Evolutionary conservation across 2,888 invertebrate species (phyloP).

Genomic region (Eupithecia vulgata): DNA sequence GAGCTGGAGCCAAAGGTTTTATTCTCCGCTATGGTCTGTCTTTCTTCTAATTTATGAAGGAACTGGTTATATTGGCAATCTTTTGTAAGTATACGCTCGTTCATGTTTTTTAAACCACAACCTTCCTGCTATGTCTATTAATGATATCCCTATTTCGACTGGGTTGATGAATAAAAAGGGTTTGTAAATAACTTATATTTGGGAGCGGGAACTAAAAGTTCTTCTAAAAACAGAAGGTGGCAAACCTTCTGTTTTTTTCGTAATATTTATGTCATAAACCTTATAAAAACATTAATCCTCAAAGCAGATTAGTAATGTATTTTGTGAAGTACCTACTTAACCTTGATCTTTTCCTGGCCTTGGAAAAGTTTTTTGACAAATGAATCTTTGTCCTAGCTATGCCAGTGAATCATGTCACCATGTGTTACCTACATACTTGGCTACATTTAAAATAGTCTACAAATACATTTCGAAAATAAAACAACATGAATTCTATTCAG

Average conservation of each 20-base stretch:
- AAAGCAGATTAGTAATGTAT: neutral
- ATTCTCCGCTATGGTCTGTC: neutral
- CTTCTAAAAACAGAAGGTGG: too few species aligned
- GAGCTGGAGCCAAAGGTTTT: neutral
- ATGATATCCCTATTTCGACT: neutral
- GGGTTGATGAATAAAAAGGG: neutral
- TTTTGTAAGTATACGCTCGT: neutral
- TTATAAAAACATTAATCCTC: neutral
- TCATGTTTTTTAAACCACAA: too few species aligned
- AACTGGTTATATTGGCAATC: neutral
- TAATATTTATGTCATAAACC: neutral
- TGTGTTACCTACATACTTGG: neutral
- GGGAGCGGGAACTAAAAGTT: too few species aligned
- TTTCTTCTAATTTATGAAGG: neutral
- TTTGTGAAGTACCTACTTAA: neutral
- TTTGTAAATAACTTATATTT: too few species aligned
- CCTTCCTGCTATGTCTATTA: neutral
- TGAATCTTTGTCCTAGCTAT: neutral
- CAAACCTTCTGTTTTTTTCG: too few species aligned
- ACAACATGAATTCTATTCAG: too few species aligned
- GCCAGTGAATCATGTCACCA: neutral
- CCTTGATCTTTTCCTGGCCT: conserved; percentile 5
- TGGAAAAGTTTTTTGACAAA: neutral
- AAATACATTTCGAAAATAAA: neutral
- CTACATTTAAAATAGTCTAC: neutral